Evolutionary conservation across 2,888 invertebrate species (phyloP), one percentile per base, ranked within the genome.

Genomic region (Poecilobothrus nobilitatus): DNA sequence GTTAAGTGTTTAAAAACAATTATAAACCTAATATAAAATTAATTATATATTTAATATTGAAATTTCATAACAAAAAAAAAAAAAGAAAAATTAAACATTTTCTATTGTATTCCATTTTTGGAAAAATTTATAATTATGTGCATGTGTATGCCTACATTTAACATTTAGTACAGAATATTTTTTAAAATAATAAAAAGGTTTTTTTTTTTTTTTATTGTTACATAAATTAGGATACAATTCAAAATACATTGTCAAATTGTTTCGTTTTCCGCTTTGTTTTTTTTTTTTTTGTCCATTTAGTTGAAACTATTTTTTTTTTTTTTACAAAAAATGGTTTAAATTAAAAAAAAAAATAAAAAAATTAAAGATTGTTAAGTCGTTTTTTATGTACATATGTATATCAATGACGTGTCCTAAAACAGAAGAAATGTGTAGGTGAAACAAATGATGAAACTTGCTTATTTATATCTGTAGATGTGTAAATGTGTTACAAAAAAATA

Each of bases 221-320:
- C 53, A 53, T 53, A 53, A 53, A 53, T 53, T 53, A 53, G 53
- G 53, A 53, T n/a, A 15, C 53, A 53, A 53, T 53, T 53, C 53
- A 53, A 53, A 53, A 15, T 53, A 53, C 53, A 53, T 53, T 53
- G 53, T 53, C 53, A 53, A 53, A 53, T 53, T 53, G 53, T 53
- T 18, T 53, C n/a, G n/a, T 41, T 41, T 41, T 41, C 15, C 15
- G 15, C 7, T 12, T 41, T 5, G 41, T 15, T 12, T 41, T 41
- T 9, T 41, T 1, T n/a, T 41, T 12, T 41, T 41, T 41, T 8
- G 5, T 41, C 12, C 15, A 41, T 41, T 9, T 41, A 12, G 41
- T 41, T 41, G 15, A 41, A 12, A 41, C 7, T 41, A 12, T 41
- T 15, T 41, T 41, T 41, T 41, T 41, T 41, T 5, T 5, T 41